These are phyloP conservation scores for Tribolium madens DNA, from an alignment of 1,140 invertebrate species.

Conservation along the genomic window DNA sequence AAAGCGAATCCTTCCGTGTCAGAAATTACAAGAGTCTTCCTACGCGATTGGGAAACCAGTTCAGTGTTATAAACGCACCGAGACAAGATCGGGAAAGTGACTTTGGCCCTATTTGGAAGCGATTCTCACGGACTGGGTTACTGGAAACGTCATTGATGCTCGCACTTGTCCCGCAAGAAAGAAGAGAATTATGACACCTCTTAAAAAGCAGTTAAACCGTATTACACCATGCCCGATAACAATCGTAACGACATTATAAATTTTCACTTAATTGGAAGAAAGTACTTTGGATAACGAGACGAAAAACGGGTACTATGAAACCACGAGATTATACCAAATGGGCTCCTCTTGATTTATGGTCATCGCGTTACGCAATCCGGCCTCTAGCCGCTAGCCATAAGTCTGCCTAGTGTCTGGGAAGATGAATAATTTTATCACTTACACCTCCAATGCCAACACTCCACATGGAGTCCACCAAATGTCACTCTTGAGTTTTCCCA, in stretches of 20 bases:
- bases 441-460: neutral
- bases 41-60: slow-evolving; percentile 38
- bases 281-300: slow-evolving; percentile 12
- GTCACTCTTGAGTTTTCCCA: neutral
- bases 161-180: neutral
- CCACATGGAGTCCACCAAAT: slow-evolving; percentile 2
- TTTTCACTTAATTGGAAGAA: slow-evolving; percentile 13
- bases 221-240: slow-evolving; percentile 16
- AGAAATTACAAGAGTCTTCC: slow-evolving; percentile 39
- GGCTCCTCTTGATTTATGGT: slow-evolving; percentile 22
- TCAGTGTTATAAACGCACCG: slow-evolving; percentile 35
- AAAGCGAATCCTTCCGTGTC: slow-evolving; percentile 14
- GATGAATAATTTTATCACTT: slow-evolving; percentile 30
- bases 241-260: slow-evolving; percentile 29
- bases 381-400: slow-evolving; percentile 17
- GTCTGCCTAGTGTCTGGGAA: slow-evolving; percentile 18
- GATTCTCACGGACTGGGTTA: slow-evolving; percentile 54
- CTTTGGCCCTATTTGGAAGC: slow-evolving; percentile 49
- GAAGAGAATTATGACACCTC: slow-evolving; percentile 38
- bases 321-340: slow-evolving; percentile 15
- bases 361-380: slow-evolving; percentile 4
- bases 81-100: slow-evolving; percentile 37
- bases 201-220: slow-evolving; percentile 42
- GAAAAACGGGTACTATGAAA: neutral
- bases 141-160: slow-evolving; percentile 50